phyloP scores from a whole-genome alignment of 2,888 invertebrate species.

The Mamestra brassicae region DNA sequence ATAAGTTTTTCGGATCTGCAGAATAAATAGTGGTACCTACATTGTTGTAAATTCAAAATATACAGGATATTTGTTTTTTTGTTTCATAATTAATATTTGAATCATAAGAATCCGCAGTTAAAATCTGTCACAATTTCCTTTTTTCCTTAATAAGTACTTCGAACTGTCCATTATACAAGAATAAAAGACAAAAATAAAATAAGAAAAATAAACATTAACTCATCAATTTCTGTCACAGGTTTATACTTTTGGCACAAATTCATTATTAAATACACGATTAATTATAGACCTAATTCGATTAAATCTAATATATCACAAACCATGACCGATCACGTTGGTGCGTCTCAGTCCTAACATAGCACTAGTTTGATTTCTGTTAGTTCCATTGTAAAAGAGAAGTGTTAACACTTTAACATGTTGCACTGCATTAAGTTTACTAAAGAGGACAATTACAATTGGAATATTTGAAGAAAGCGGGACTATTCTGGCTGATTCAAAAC shows the following conservation, averaged over 20 bases:
- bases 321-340: constrained; percentile 79
- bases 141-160: not conserved
- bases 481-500: not conserved
- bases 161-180: not conserved
- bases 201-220: not conserved
- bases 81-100: not conserved
- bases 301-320: constrained; percentile 87
- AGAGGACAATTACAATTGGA: not conserved
- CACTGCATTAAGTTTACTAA: constrained; percentile 33
- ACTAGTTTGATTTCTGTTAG: constrained; percentile 63
- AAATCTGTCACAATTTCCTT: not conserved
- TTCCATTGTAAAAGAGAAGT: constrained; percentile 44
- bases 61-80: not conserved
- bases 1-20: not conserved
- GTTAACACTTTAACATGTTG: constrained; percentile 36
- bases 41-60: not conserved
- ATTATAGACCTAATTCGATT: constrained; percentile 71
- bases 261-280: constrained; percentile 65
- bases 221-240: constrained; percentile 16
- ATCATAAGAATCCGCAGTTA: not conserved
- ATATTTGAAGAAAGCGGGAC: not conserved
- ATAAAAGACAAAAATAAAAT: not conserved
- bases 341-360: constrained; percentile 66
- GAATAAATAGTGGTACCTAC: not conserved
- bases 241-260: constrained; percentile 61